These are phyloP conservation scores for Schlechtendalia chinensis DNA, from an alignment of 1,140 invertebrate genomes.

Conservation along the genomic window DNA sequence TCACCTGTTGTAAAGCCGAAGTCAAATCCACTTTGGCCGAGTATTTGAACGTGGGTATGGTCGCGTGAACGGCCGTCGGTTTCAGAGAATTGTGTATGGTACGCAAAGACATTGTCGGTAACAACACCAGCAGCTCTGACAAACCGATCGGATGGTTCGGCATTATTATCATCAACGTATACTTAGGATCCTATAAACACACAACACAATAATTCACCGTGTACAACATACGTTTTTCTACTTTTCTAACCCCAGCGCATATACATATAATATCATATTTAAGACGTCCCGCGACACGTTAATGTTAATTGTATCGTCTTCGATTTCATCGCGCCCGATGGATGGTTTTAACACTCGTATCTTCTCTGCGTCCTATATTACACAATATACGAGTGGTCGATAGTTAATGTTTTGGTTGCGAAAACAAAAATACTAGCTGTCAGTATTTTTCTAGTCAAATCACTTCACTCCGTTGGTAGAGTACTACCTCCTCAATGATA, in stretches of 20 bases:
- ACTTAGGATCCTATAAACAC: conserved; percentile 59
- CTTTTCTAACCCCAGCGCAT: no score
- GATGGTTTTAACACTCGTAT: no score
- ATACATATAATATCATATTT: no score
- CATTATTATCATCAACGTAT: conserved; percentile 59
- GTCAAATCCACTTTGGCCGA: conserved; percentile 75
- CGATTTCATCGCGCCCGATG: no score
- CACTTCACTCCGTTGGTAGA: neutral
- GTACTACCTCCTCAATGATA: neutral
- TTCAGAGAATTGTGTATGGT: conserved; percentile 67
- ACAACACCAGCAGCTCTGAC: conserved; percentile 56
- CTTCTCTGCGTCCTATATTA: no score
- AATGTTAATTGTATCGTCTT: no score
- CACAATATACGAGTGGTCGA: no score
- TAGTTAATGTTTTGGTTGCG: neutral
- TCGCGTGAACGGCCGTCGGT: conserved; percentile 68
- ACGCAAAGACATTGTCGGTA: conserved; percentile 59
- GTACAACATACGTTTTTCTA: no score
- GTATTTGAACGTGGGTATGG: conserved; percentile 74
- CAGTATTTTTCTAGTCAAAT: neutral
- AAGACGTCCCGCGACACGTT: no score
- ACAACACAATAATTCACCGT: neutral
- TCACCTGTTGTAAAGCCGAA: conserved; percentile 73
- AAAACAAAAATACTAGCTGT: neutral
- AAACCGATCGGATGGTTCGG: conserved; percentile 58